A percentile compares a stretch with the other conserved stretches of the same genome.
Evolutionary conservation across 2,113 vertebrate genomes (phyloP).

Genomic region (Tachysurus vachellii): DNA sequence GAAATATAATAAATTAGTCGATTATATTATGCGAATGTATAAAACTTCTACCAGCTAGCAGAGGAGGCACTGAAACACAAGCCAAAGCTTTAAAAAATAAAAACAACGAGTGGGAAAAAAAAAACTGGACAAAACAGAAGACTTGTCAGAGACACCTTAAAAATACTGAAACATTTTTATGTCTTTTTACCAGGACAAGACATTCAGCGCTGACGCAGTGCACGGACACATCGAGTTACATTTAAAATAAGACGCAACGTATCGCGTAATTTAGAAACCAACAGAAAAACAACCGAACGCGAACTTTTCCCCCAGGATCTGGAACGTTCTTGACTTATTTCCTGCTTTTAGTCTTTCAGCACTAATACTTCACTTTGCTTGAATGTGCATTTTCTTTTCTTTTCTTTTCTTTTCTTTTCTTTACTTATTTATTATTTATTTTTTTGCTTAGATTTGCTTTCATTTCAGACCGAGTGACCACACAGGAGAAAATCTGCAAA

Average conservation of each 20-base stretch:
- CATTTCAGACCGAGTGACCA: conserved; percentile 52
- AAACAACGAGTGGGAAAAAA: not conserved
- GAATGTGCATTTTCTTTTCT: not conserved
- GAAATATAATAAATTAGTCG: not conserved
- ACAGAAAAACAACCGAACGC: not conserved
- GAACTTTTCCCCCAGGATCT: no score
- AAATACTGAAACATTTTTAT: not conserved
- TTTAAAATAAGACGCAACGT: not conserved
- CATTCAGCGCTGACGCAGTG: no score
- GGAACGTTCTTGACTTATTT: no score
- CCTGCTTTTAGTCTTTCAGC: not conserved
- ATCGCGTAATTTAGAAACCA: not conserved
- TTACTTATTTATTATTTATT: not conserved
- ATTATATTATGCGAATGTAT: not conserved
- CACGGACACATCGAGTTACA: no score
- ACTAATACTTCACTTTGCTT: not conserved
- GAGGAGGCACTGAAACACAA: not conserved
- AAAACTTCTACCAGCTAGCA: not conserved
- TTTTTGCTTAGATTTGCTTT: not conserved
- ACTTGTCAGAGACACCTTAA: not conserved
- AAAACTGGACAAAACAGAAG: not conserved
- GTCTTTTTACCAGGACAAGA: not conserved
- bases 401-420: not conserved
- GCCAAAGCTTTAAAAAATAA: not conserved
- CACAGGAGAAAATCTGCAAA: conserved; percentile 65